phyloP scores from a whole-genome alignment of 2,888 invertebrate genomes.

The Philhelius pedissequus region DNA sequence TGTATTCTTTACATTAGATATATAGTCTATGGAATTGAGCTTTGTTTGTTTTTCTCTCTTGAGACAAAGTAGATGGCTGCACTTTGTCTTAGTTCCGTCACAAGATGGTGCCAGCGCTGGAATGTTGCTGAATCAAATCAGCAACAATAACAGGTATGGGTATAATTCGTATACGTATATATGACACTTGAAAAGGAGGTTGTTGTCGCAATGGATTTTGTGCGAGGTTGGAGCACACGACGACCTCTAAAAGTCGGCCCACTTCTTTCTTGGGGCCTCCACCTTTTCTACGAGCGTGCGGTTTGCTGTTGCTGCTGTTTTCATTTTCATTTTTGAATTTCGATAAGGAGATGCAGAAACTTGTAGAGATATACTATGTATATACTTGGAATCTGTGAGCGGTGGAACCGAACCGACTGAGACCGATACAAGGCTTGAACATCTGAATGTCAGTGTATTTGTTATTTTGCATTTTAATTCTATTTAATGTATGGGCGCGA shows the following conservation, averaged over 20 bases:
- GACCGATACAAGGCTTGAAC: background rate
- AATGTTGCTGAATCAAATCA: conserved; percentile 48
- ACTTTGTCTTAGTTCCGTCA: conserved; percentile 52
- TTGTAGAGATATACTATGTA: conserved; percentile 10
- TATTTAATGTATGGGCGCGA: conserved; percentile 30
- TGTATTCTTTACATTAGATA: conserved; percentile 17
- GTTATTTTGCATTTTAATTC: conserved; percentile 23
- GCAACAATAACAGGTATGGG: conserved; percentile 6
- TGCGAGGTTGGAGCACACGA: conserved; percentile 32
- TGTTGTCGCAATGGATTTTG: background rate
- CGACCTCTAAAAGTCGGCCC: conserved; percentile 66
- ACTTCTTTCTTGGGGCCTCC: conserved; percentile 48
- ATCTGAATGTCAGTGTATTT: conserved; percentile 55
- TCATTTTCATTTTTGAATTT: background rate
- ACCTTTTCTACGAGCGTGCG: conserved; percentile 27
- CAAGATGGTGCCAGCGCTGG: conserved; percentile 41
- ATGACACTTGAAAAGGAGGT: conserved; percentile 40
- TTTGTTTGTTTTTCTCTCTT: background rate
- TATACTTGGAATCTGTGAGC: background rate
- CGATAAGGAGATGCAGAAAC: conserved; percentile 38
- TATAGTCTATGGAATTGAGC: conserved; percentile 16
- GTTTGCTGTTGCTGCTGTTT: background rate
- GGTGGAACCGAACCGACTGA: background rate
- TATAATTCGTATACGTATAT: too few species aligned
- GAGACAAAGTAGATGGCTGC: conserved; percentile 6